These are phyloP conservation scores for Drosophila vallismaia DNA, from an alignment of 2,888 invertebrate genomes.

Conservation along the genomic window DNA sequence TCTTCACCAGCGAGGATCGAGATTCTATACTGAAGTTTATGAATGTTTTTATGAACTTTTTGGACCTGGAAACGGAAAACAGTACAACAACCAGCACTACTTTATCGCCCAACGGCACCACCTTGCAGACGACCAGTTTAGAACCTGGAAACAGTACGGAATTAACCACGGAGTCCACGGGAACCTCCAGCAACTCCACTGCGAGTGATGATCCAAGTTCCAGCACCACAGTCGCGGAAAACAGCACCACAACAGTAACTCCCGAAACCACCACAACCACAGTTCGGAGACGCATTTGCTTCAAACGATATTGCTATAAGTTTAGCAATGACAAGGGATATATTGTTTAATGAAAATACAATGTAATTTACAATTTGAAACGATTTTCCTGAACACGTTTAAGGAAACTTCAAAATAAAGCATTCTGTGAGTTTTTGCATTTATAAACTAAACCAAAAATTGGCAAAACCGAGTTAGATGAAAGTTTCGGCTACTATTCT, in stretches of 20 bases:
- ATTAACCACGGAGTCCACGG: conserved; percentile 10
- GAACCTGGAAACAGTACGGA: conserved; percentile 17
- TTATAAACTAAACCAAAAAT: no score
- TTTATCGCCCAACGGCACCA: conserved; percentile 8
- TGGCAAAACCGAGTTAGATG: no score
- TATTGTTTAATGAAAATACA: conserved; percentile 46
- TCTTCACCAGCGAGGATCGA: conserved; percentile 59
- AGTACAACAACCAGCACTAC: conserved; percentile 34
- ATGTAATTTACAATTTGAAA: background rate
- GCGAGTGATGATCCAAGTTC: conserved; percentile 1
- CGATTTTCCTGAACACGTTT: no score
- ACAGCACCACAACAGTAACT: conserved; percentile 2
- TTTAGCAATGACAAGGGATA: conserved; percentile 63
- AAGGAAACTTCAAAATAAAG: no score
- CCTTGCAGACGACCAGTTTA: conserved; percentile 39
- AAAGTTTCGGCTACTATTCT: no score
- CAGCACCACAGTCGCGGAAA: conserved; percentile 1
- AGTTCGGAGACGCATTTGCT: conserved; percentile 53
- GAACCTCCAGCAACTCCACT: conserved; percentile 6
- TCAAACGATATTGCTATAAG: conserved; percentile 66
- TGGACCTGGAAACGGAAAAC: conserved; percentile 51
- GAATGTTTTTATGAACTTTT: conserved; percentile 56
- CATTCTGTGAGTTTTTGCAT: no score
- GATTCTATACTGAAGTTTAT: conserved; percentile 57
- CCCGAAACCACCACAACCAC: conserved; percentile 16